These are phyloP conservation scores for Meteorus cinctellus DNA, from an alignment of 2,888 invertebrate species.

Conservation along the genomic window DNA sequence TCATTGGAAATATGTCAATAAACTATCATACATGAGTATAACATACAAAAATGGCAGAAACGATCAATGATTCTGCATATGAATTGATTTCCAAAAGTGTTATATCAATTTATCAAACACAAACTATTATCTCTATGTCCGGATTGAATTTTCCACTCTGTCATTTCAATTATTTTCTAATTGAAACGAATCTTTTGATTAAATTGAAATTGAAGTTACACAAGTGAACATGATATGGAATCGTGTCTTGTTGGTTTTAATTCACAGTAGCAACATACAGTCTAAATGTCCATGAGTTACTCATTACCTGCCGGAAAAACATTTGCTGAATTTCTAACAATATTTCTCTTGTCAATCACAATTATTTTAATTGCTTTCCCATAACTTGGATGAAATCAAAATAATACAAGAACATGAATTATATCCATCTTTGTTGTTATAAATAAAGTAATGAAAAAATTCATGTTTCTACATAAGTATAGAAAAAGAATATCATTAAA, in stretches of 20 bases:
- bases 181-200: not conserved
- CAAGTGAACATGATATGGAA: too few relatives aligned
- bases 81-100: not conserved
- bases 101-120: not conserved
- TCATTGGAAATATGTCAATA: slow-evolving; percentile 11
- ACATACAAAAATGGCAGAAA: not conserved
- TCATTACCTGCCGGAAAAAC: too few relatives aligned
- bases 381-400: too few relatives aligned
- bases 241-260: too few relatives aligned
- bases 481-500: not conserved
- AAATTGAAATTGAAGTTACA: not conserved
- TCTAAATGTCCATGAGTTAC: too few relatives aligned
- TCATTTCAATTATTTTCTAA: not conserved
- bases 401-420: not conserved
- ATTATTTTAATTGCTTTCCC: too few relatives aligned
- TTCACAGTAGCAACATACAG: too few relatives aligned
- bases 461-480: not conserved
- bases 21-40: not conserved
- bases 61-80: not conserved
- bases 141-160: not conserved
- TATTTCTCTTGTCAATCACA: too few relatives aligned
- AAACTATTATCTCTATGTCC: not conserved
- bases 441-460: not conserved
- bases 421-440: not conserved
- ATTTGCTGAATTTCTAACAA: too few relatives aligned